Evolutionary conservation across 1,140 invertebrate genomes (phyloP).

Genomic region (Pogonomyrmex barbatus): DNA sequence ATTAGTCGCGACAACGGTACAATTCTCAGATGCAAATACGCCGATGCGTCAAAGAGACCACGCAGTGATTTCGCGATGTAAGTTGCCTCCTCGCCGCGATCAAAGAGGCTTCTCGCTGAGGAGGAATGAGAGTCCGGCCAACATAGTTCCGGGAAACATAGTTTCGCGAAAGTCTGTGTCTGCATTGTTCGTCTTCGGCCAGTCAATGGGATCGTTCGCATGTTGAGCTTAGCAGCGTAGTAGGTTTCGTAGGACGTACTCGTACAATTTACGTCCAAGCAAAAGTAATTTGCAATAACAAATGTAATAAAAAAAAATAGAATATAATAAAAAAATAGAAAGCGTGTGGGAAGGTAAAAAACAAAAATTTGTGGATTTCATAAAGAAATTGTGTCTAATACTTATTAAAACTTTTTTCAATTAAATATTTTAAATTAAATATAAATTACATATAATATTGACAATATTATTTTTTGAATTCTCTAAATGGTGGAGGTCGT

Average conservation of each 20-base stretch:
- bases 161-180: constrained; percentile 38
- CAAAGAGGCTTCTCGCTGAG: constrained; percentile 38
- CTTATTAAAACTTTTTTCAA: neutral
- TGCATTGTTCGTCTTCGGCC: constrained; percentile 47
- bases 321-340: constrained; percentile 12
- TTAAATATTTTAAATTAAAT: constrained; percentile 38
- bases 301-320: neutral
- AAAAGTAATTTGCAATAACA: neutral
- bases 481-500: neutral
- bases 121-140: constrained; percentile 22
- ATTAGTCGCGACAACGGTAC: constrained; percentile 33
- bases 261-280: neutral
- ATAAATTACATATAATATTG: constrained; percentile 8
- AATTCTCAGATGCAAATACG: constrained; percentile 48
- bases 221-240: neutral
- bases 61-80: constrained; percentile 37
- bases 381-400: constrained; percentile 30
- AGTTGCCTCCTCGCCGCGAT: constrained; percentile 35
- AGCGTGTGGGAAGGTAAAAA: neutral
- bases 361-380: neutral
- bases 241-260: constrained; percentile 24
- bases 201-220: constrained; percentile 14
- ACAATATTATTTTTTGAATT: neutral
- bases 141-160: constrained; percentile 51
- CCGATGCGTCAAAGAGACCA: constrained; percentile 64